Evolutionary conservation across 1,140 invertebrate species (phyloP).

Genomic region (Popillia japonica): DNA sequence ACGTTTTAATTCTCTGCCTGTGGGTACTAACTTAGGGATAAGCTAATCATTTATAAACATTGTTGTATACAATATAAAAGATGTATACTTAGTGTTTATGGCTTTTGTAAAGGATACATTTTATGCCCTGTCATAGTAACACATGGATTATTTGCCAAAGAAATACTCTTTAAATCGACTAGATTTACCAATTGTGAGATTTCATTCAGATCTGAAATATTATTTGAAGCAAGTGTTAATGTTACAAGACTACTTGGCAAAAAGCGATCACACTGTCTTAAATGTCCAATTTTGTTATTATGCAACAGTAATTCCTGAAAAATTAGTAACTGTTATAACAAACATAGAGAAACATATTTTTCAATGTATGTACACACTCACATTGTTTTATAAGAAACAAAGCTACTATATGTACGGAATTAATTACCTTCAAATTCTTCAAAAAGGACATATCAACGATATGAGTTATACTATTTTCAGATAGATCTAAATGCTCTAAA

Average conservation of each 20-base stretch:
- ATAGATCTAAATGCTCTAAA: constrained; percentile 85
- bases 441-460: constrained; percentile 86
- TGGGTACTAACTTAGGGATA: too few species aligned
- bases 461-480: constrained; percentile 86
- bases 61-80: too few species aligned
- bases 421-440: constrained; percentile 77
- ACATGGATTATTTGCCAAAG: constrained; percentile 88
- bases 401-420: background rate
- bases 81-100: too few species aligned
- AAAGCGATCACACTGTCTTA: constrained; percentile 83
- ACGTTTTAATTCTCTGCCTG: too few species aligned
- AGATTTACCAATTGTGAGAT: constrained; percentile 82
- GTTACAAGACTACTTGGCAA: constrained; percentile 78
- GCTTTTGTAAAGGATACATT: constrained; percentile 71
- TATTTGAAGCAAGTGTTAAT: constrained; percentile 85
- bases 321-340: constrained; percentile 20
- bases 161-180: constrained; percentile 78
- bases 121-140: constrained; percentile 73
- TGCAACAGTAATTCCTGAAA: constrained; percentile 84
- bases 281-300: constrained; percentile 83
- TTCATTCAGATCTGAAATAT: constrained; percentile 86
- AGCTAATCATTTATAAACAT: too few species aligned
- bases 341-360: background rate
- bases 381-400: background rate
- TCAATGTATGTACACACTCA: background rate